Base-by-base conservation (phyloP, 2,113 vertebrate genomes). In the Podocnemis expansa region DNA sequence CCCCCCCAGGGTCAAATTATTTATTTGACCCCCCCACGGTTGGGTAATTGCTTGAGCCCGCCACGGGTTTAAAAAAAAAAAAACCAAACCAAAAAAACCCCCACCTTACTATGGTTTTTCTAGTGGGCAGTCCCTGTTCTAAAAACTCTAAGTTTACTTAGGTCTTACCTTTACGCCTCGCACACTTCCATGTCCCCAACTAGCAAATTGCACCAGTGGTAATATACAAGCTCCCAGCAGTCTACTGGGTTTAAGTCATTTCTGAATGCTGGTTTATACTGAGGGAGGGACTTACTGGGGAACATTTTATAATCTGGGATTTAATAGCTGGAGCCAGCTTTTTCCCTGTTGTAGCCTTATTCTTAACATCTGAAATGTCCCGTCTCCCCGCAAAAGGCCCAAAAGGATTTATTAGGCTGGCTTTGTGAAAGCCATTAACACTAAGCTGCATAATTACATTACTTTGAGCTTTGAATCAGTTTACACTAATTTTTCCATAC, bases 401-500 rank as follows among this genome's bases (percentile, higher is more conserved):
- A 81, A 83, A 96, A 97, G 97, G 93, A 95, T 98, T 97, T 98
- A 97, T 96, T 98, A 96, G 97, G 94, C 97, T 91, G 96, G 82
- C 93, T 97, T 97, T 96, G 93, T 97, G 96, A 87, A 96, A 93
- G 80, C 96, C 81, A 96, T 97, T 97, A 97, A 93, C 94, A 94
- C 78, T 93, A 97, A 96, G 94, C 91, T 95, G 96, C 95, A 88
- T 96, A 96, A 96, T 96, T 96, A 92, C 9, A 67, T 96, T 91
- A 82, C 89, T 97, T 12, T 88, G 87, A 92, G 94, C 82, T 95
- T 93, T 94, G 89, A 89, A 92, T 94, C 84, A 47, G 84, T 95
- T 94, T 92, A 91, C 55, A 84, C 88, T 60, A 82, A 84, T 94
- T 90, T 94, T 60, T 94, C 80, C 58, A 43, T 70, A 25, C 34